A percentile compares a stretch with the other conserved stretches of the same genome.
Conservation (phyloP, 1,140 invertebrate genomes). For the Drosophila watanabei region DNA sequence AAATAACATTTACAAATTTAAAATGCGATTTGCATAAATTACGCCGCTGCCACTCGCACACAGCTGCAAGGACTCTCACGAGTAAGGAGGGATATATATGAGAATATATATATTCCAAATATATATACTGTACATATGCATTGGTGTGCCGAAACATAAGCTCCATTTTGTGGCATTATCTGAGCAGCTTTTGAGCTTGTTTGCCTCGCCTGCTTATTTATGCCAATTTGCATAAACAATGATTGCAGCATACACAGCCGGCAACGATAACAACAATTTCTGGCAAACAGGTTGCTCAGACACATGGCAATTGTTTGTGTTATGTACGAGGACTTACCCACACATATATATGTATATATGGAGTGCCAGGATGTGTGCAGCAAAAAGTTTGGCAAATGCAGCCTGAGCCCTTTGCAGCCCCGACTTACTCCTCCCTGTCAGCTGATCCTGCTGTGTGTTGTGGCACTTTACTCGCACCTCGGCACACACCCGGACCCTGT, state of each 20-base stretch:
- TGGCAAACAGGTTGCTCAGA: slow-evolving; percentile 46
- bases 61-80: slow-evolving; percentile 41
- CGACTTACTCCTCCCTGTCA: slow-evolving; percentile 9
- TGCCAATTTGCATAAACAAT: slow-evolving; percentile 75
- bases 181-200: slow-evolving; percentile 63
- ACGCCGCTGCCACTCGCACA: neutral
- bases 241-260: slow-evolving; percentile 45
- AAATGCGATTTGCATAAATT: slow-evolving; percentile 70
- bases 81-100: neutral
- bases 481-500: slow-evolving; percentile 10
- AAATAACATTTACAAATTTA: slow-evolving; percentile 69
- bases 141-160: slow-evolving; percentile 47
- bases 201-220: slow-evolving; percentile 63
- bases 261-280: slow-evolving; percentile 47
- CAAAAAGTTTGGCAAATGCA: slow-evolving; percentile 48
- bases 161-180: slow-evolving; percentile 63
- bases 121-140: slow-evolving; percentile 12
- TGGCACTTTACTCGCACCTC: slow-evolving; percentile 3
- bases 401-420: slow-evolving; percentile 20
- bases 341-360: neutral
- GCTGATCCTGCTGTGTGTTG: slow-evolving; percentile 3
- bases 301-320: slow-evolving; percentile 30
- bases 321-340: slow-evolving; percentile 9
- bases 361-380: slow-evolving; percentile 46
- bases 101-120: neutral